These are phyloP conservation scores for Sebastes trivittatus DNA, from an alignment of 2,797 vertebrate genomes.

Conservation along the genomic window DNA sequence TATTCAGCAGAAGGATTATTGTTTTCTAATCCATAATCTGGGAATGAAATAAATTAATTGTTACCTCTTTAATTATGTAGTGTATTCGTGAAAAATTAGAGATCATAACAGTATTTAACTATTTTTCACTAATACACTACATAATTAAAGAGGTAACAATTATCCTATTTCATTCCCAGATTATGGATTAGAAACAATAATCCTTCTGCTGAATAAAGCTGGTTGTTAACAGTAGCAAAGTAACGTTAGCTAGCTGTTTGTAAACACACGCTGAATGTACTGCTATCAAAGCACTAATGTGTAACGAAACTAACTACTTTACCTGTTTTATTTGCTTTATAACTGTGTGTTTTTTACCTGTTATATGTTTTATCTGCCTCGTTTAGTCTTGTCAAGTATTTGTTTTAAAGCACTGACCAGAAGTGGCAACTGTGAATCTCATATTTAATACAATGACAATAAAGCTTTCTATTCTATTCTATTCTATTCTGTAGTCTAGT, in stretches of 20 bases:
- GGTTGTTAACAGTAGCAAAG: neutral
- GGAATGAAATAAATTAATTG: rapidly evolving
- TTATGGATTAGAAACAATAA: neutral
- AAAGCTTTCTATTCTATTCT: too few species aligned
- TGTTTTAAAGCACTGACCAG: too few species aligned
- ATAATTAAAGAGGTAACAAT: neutral
- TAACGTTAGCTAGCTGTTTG: slow-evolving; percentile 50
- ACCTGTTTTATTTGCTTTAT: too few species aligned
- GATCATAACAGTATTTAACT: too few species aligned
- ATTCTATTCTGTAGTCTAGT: too few species aligned
- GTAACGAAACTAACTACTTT: neutral
- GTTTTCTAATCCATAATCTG: neutral
- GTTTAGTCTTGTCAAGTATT: too few species aligned
- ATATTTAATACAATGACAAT: too few species aligned
- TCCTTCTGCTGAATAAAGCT: neutral
- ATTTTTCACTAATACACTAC: neutral
- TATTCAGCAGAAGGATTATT: neutral
- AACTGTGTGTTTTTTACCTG: too few species aligned
- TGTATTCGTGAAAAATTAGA: neutral
- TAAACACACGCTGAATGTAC: slow-evolving; percentile 59
- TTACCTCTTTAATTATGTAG: neutral
- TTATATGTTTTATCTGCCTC: too few species aligned
- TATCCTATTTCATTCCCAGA: rapidly evolving
- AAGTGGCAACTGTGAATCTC: too few species aligned
- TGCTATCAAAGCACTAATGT: slow-evolving; percentile 30